These are phyloP conservation scores for Azemiops feae DNA, from an alignment of 2,113 vertebrate species.

Conservation along the genomic window DNA sequence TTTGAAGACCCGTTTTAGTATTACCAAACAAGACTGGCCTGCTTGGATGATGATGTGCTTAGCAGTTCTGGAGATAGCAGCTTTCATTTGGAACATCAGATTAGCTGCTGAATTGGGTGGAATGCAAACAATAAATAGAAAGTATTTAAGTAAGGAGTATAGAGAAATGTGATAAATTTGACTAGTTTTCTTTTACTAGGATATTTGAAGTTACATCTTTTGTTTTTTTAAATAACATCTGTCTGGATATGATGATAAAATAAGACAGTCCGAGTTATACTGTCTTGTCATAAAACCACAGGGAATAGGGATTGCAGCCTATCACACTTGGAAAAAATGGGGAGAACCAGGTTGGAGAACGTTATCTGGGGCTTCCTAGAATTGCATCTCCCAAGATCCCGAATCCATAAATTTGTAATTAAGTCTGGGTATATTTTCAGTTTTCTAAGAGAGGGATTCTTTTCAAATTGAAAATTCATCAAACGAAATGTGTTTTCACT, in stretches of 20 bases:
- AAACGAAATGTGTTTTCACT: not conserved
- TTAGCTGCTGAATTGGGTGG: not conserved
- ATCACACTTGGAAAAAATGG: not conserved
- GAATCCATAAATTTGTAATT: not conserved
- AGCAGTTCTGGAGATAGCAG: not conserved
- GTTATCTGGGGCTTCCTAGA: not conserved
- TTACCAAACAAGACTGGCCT: not conserved
- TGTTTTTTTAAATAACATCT: not conserved
- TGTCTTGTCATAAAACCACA: too few relatives aligned
- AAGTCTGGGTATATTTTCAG: too few relatives aligned
- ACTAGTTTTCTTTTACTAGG: not conserved
- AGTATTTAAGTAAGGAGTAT: too few relatives aligned
- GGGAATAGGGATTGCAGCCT: not conserved
- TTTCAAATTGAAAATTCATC: not conserved
- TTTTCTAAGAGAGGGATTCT: not conserved
- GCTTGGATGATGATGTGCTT: not conserved
- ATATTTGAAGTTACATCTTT: not conserved
- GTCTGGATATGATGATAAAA: too few relatives aligned
- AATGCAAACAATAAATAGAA: not conserved
- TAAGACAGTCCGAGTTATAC: too few relatives aligned
- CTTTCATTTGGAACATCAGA: not conserved
- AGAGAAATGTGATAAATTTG: not conserved
- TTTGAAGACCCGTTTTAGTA: not conserved
- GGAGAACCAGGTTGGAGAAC: not conserved
- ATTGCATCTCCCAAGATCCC: not conserved